A percentile compares a stretch with the other conserved stretches of the same genome.
Conservation (phyloP, 2,113 vertebrate species). For the Paralichthys olivaceus region DNA sequence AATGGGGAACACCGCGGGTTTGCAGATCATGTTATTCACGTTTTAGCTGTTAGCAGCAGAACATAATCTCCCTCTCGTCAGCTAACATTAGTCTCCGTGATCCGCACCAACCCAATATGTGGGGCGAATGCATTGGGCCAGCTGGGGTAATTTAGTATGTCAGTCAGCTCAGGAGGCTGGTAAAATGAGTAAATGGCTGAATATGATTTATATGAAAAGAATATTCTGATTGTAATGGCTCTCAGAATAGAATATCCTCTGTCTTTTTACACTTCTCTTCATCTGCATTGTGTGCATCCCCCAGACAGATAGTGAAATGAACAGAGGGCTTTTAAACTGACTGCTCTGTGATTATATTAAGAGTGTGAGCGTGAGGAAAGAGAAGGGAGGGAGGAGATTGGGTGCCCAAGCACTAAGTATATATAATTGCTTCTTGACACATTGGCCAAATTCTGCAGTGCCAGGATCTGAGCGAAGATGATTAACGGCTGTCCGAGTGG, state of each 20-base stretch:
- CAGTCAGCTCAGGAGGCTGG: constrained; percentile 77
- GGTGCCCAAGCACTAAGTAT: constrained; percentile 81
- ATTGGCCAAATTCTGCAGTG: constrained; percentile 88
- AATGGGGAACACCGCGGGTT: constrained; percentile 69
- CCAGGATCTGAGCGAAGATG: constrained; percentile 86
- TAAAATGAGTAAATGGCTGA: constrained; percentile 78
- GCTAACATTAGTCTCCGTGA: constrained; percentile 81
- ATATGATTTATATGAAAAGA: constrained; percentile 81
- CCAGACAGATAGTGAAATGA: constrained; percentile 79
- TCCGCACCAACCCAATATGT: constrained; percentile 79
- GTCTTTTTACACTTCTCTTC: constrained; percentile 72
- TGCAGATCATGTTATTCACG: constrained; percentile 69
- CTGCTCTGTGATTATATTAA: constrained; percentile 84
- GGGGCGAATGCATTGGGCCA: constrained; percentile 75
- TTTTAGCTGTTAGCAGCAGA: constrained; percentile 77
- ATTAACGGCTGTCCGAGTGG: constrained; percentile 88
- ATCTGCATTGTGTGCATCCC: constrained; percentile 78
- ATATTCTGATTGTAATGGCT: constrained; percentile 77
- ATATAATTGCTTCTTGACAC: constrained; percentile 88
- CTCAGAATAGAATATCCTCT: constrained; percentile 73
- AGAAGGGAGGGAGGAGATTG: constrained; percentile 68
- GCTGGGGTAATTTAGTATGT: constrained; percentile 79
- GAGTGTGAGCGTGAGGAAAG: constrained; percentile 66
- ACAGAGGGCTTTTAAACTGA: constrained; percentile 81
- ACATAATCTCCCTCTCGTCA: constrained; percentile 83